A percentile compares a stretch with the other conserved stretches of the same genome.
Evolutionary conservation across 2,797 vertebrate genomes (phyloP).

Genomic region (Knipowitschia caucasica): DNA sequence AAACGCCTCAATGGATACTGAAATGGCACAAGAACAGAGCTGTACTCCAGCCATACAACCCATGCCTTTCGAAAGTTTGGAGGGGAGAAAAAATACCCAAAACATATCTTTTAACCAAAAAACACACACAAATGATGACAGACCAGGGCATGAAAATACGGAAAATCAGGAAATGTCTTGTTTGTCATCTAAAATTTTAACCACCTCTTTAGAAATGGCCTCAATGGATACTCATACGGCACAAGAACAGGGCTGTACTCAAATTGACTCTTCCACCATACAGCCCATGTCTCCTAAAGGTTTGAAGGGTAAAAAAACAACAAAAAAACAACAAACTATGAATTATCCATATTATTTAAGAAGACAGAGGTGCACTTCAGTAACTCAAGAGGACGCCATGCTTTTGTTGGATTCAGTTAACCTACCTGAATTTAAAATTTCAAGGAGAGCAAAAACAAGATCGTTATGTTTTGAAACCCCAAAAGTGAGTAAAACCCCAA

Average conservation of each 20-base stretch:
- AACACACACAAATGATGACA: background rate
- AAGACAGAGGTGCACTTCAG: conserved; percentile 24
- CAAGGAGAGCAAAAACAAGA: background rate
- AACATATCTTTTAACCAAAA: background rate
- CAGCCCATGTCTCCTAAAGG: background rate
- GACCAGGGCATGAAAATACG: background rate
- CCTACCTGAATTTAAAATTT: conserved; percentile 16
- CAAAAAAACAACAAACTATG: background rate
- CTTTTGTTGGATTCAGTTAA: conserved; percentile 66
- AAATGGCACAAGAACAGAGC: too few relatives aligned
- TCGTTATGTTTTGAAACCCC: background rate
- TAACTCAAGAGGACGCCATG: conserved; percentile 61
- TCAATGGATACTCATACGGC: background rate
- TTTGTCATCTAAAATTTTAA: background rate
- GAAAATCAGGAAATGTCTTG: background rate
- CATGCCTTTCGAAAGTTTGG: too few relatives aligned
- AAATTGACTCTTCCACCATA: background rate
- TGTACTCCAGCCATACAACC: conserved; percentile 8
- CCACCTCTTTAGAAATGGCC: background rate
- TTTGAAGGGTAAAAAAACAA: background rate
- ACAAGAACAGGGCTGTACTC: background rate
- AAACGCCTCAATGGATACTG: too few relatives aligned
- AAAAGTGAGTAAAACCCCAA: background rate
- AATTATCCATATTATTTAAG: background rate
- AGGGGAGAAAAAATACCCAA: background rate